phyloP scores from a whole-genome alignment of 2,888 invertebrate species.

The Cerastis leucographa region DNA sequence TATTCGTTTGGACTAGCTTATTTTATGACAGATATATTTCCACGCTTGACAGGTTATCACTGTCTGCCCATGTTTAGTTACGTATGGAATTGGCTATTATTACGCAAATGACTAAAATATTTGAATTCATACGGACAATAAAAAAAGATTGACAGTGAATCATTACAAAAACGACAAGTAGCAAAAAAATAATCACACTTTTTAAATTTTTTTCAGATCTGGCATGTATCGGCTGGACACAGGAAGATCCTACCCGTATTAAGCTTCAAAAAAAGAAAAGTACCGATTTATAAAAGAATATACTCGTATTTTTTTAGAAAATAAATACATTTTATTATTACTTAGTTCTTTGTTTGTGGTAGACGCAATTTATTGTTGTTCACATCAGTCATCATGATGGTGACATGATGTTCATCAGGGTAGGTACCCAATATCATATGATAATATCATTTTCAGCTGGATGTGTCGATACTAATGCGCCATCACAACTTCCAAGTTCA shows the following conservation, averaged over 20 bases:
- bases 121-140: not conserved
- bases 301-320: not conserved
- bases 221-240: slow-evolving; percentile 75
- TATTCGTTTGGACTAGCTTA: not conserved
- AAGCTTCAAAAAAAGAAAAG: not conserved
- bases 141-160: not conserved
- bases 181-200: not conserved
- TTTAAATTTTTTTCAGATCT: slow-evolving; percentile 69
- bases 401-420: not conserved
- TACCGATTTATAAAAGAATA: not conserved
- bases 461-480: not conserved
- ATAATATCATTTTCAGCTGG: not conserved
- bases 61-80: not conserved
- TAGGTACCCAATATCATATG: not conserved
- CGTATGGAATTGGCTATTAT: not conserved
- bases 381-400: not conserved
- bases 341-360: not conserved
- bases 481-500: not conserved
- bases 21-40: not conserved
- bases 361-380: not conserved
- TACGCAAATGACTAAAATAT: not conserved
- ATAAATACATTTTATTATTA: slow-evolving; percentile 5
- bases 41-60: not conserved
- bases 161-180: not conserved
- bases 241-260: slow-evolving; percentile 48